These are phyloP conservation scores for Conus ventricosus DNA, from an alignment of 1,140 invertebrate genomes.

Conservation along the genomic window DNA sequence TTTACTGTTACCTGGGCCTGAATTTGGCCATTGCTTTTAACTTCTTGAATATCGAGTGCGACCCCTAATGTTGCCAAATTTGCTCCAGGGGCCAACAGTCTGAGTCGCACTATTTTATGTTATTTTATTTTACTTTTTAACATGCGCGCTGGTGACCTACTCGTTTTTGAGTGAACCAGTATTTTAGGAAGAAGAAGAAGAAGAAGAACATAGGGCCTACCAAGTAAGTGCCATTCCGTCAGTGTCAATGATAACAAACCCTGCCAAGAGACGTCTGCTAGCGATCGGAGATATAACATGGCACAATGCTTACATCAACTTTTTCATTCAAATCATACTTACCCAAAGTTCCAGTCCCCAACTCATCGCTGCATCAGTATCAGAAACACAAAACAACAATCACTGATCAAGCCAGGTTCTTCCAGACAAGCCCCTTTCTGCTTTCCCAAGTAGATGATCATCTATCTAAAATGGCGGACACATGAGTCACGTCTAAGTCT, in stretches of 20 bases:
- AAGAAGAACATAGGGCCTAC: too few relatives aligned
- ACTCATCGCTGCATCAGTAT: conserved; percentile 56
- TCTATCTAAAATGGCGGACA: conserved; percentile 39
- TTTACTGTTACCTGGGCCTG: too few relatives aligned
- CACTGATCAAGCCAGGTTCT: conserved; percentile 6
- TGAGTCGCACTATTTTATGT: too few relatives aligned
- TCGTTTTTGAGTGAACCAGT: too few relatives aligned
- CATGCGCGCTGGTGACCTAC: too few relatives aligned
- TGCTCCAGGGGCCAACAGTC: too few relatives aligned
- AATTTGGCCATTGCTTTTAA: too few relatives aligned
- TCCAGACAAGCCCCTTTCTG: conserved; percentile 33
- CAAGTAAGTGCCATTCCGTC: background rate
- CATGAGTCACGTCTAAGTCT: conserved; percentile 34
- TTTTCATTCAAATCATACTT: conserved; percentile 37
- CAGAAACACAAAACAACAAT: conserved; percentile 16
- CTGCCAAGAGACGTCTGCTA: background rate
- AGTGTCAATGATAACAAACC: conserved; percentile 1
- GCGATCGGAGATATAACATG: background rate
- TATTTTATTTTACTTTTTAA: too few relatives aligned
- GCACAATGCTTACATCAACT: background rate
- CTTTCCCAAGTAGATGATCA: conserved; percentile 23
- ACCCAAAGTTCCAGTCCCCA: conserved; percentile 62
- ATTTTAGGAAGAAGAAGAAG: too few relatives aligned
- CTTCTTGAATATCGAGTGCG: too few relatives aligned
- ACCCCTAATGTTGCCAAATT: too few relatives aligned